These are phyloP conservation scores for Amphilophus citrinellus DNA, from an alignment of 2,113 vertebrate genomes.

Conservation along the genomic window DNA sequence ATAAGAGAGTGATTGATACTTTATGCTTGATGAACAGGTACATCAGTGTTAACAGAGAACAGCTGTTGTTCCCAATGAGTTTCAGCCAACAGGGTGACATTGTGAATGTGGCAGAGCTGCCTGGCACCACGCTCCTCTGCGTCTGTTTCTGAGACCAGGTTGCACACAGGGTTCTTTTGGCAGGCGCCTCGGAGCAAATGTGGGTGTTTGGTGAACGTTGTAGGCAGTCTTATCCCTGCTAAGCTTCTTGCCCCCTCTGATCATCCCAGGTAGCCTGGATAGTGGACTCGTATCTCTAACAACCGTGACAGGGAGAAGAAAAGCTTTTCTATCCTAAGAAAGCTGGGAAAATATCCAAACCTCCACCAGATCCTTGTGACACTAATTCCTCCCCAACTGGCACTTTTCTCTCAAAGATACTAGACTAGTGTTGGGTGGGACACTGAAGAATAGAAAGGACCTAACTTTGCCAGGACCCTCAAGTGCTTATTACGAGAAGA, in stretches of 20 bases:
- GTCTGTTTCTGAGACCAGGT: slow-evolving; percentile 54
- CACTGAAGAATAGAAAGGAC: slow-evolving; percentile 27
- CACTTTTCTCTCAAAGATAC: slow-evolving; percentile 25
- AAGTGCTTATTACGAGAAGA: slow-evolving; percentile 38
- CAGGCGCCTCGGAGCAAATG: slow-evolving; percentile 19
- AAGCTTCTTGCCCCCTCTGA: slow-evolving; percentile 31
- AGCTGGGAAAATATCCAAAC: slow-evolving; percentile 53
- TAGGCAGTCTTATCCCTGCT: slow-evolving; percentile 17
- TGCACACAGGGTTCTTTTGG: slow-evolving; percentile 44
- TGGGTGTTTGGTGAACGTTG: slow-evolving; percentile 40
- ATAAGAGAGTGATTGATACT: neutral
- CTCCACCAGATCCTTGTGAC: slow-evolving; percentile 52
- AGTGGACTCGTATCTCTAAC: slow-evolving; percentile 8
- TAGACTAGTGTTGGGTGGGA: slow-evolving; percentile 20
- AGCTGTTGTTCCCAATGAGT: slow-evolving; percentile 47
- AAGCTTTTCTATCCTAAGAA: slow-evolving; percentile 36
- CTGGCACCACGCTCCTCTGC: slow-evolving; percentile 35
- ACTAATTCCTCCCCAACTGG: slow-evolving; percentile 44
- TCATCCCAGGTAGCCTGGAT: slow-evolving; percentile 53
- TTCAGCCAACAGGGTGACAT: slow-evolving; percentile 31
- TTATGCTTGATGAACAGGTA: slow-evolving; percentile 28
- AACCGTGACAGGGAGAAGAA: slow-evolving; percentile 35
- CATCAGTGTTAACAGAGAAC: slow-evolving; percentile 30
- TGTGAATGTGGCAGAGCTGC: slow-evolving; percentile 50
- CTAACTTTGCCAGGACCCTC: slow-evolving; percentile 33